A percentile compares a stretch with the other conserved stretches of the same genome.
Evolutionary conservation across 2,113 vertebrate genomes (phyloP).

Genomic region (Lepus europaeus): DNA sequence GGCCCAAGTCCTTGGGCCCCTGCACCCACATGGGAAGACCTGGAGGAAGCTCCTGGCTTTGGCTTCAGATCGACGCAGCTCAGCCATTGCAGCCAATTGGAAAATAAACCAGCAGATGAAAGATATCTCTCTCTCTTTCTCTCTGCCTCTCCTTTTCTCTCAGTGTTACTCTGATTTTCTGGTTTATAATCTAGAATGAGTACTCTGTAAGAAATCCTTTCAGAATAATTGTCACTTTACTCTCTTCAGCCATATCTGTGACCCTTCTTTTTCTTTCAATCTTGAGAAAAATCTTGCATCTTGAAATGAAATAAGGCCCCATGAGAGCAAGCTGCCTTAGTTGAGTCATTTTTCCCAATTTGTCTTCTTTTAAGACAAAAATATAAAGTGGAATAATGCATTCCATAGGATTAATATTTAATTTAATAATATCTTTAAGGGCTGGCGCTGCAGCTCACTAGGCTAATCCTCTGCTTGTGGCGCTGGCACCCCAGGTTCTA

Average conservation of each 20-base stretch:
- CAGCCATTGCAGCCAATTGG: too few species aligned
- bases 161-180: too few species aligned
- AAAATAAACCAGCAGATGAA: too few species aligned
- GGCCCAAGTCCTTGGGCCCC: too few species aligned
- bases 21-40: too few species aligned
- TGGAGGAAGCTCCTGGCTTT: too few species aligned
- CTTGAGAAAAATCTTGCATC: conserved; percentile 5
- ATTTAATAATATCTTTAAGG: conserved; percentile 1
- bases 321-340: background rate
- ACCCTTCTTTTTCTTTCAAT: background rate
- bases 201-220: conserved; percentile 12
- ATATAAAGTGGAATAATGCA: background rate
- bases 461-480: too few species aligned
- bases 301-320: background rate
- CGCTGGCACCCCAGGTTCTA: too few species aligned
- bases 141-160: too few species aligned
- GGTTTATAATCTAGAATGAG: background rate
- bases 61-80: too few species aligned
- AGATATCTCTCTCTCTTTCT: too few species aligned
- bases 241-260: background rate
- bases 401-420: background rate
- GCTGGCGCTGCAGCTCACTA: too few species aligned
- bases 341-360: background rate
- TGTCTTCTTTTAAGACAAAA: conserved; percentile 18
- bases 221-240: background rate